These are phyloP conservation scores for Actinemys pallida DNA, from an alignment of 2,113 vertebrate species.

Conservation along the genomic window DNA sequence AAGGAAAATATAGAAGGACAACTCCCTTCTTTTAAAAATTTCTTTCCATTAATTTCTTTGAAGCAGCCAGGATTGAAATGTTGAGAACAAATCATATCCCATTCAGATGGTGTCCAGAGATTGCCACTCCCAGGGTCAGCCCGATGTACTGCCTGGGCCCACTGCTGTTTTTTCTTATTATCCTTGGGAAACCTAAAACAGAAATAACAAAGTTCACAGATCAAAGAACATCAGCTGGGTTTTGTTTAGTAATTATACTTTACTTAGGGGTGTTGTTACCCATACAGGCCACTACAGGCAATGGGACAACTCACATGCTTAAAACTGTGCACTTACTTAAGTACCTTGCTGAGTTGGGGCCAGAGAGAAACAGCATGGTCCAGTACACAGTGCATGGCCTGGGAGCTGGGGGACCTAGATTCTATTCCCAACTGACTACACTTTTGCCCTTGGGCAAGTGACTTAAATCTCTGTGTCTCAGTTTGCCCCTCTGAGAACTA, in stretches of 20 bases:
- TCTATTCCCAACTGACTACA: background rate
- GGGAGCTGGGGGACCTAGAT: background rate
- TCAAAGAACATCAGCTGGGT: background rate
- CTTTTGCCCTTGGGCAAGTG: background rate
- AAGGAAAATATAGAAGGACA: conserved; percentile 2
- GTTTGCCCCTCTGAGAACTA: background rate
- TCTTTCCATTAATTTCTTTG: background rate
- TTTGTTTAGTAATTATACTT: background rate
- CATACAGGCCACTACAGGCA: background rate
- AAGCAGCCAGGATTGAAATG: background rate
- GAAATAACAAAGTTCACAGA: background rate
- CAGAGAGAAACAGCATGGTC: background rate
- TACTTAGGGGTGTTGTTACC: background rate
- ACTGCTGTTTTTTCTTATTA: background rate
- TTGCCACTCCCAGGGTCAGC: background rate
- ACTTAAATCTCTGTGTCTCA: background rate
- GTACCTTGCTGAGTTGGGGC: background rate
- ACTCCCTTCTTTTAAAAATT: background rate
- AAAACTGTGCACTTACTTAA: background rate
- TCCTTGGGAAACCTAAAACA: background rate
- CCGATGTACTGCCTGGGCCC: background rate
- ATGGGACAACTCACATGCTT: background rate
- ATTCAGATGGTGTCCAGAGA: background rate
- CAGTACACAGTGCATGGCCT: background rate
- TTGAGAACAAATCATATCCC: background rate